Evolutionary conservation across 2,113 vertebrate species (phyloP).

Genomic region (Caranx melampygus): DNA sequence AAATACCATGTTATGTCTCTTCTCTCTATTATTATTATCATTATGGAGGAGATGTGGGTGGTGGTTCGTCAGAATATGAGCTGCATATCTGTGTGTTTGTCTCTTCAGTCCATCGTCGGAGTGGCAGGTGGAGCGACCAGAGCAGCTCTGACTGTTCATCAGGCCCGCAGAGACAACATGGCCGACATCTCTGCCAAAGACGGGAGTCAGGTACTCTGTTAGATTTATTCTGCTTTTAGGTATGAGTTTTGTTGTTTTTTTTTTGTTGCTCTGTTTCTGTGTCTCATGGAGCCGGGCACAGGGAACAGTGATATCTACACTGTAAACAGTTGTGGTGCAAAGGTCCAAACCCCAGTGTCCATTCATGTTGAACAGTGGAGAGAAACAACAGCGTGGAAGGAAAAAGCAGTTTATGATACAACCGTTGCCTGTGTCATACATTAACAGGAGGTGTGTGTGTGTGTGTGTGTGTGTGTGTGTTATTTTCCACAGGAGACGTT

Average conservation of each 20-base stretch:
- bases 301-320: neutral
- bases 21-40: neutral
- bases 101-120: conserved; percentile 88
- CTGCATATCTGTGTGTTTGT: neutral
- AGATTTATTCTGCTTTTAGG: neutral
- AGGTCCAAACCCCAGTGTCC: no score
- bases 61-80: no score
- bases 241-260: neutral
- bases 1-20: neutral
- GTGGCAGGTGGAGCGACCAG: conserved; percentile 93
- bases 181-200: conserved; percentile 94
- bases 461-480: neutral
- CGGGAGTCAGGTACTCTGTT: conserved; percentile 88
- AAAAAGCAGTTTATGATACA: no score
- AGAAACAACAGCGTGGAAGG: no score
- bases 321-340: neutral
- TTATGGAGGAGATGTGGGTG: no score
- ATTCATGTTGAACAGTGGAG: no score
- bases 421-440: no score
- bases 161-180: conserved; percentile 94
- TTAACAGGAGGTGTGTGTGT: no score
- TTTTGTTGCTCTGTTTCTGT: neutral
- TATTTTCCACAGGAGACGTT: conserved; percentile 86
- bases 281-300: neutral
- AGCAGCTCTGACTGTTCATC: conserved; percentile 91